A percentile compares a stretch with the other conserved stretches of the same genome.
Conservation (phyloP, 2,888 invertebrate genomes). For the Apodemia hepburni region DNA sequence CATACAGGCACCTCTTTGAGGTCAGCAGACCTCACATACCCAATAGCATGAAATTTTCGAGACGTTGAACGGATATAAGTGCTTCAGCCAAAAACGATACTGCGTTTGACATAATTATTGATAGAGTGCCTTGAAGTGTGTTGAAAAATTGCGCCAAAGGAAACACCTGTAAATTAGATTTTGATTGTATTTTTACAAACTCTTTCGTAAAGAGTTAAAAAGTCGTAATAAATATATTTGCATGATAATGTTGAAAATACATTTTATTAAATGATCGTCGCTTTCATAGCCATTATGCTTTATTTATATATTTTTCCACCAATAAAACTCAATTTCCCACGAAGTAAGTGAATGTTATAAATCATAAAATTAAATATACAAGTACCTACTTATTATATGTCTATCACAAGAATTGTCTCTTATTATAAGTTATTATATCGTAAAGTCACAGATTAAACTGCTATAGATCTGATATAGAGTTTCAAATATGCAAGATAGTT, state of each 20-base stretch:
- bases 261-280: not conserved
- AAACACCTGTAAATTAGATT: constrained; percentile 68
- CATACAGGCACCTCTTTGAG: constrained; percentile 35
- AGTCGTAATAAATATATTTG: not conserved
- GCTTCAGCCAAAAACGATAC: constrained; percentile 81
- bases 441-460: too few relatives aligned
- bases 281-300: too few relatives aligned
- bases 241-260: not conserved
- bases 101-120: constrained; percentile 81
- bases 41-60: constrained; percentile 80
- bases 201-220: not conserved
- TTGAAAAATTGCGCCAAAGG: constrained; percentile 83
- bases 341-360: too few relatives aligned
- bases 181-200: constrained; percentile 3
- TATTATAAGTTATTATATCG: too few relatives aligned
- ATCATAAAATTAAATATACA: too few relatives aligned
- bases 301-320: too few relatives aligned
- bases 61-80: constrained; percentile 79
- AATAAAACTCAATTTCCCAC: too few relatives aligned
- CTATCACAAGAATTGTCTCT: too few relatives aligned
- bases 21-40: constrained; percentile 56
- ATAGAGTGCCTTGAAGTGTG: constrained; percentile 81
- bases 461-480: too few relatives aligned
- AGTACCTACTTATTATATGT: too few relatives aligned
- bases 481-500: too few relatives aligned